Percentiles rank a stretch among this genome's conserved stretches.
Evolutionary conservation across 2,797 vertebrate species (phyloP).

Genomic region (Fringilla coelebs): DNA sequence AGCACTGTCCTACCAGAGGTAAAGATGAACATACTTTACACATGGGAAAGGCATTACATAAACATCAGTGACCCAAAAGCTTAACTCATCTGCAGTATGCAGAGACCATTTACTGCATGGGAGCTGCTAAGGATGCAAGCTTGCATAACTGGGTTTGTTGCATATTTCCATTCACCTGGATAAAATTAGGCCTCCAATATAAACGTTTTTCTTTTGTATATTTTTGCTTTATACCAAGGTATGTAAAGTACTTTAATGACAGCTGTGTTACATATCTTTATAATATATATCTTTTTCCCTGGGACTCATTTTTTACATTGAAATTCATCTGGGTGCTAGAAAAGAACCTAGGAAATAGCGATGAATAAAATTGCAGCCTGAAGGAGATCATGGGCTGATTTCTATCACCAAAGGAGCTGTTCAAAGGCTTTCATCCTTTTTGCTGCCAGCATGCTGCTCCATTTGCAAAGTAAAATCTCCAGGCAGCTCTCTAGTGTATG

Average conservation of each 20-base stretch:
- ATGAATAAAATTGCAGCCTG: conserved; percentile 7
- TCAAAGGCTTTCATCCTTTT: conserved; percentile 61
- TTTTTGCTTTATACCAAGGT: neutral
- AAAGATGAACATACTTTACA: neutral
- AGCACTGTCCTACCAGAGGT: neutral
- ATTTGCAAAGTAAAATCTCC: conserved; percentile 43
- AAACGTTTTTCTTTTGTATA: neutral
- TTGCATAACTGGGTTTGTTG: neutral
- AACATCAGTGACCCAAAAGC: neutral
- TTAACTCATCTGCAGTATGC: neutral
- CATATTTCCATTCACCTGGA: neutral
- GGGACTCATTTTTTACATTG: neutral
- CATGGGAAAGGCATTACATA: neutral
- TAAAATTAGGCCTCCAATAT: neutral
- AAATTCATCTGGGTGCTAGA: neutral
- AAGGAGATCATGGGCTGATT: conserved; percentile 26
- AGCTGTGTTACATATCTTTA: neutral
- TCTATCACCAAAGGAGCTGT: conserved; percentile 43
- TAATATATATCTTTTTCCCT: neutral
- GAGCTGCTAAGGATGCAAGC: neutral
- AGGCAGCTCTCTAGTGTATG: neutral
- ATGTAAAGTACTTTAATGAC: neutral
- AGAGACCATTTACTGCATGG: neutral
- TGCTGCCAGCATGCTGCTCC: conserved; percentile 23
- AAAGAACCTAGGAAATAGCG: neutral